A percentile compares a stretch with the other conserved stretches of the same genome.
These are phyloP conservation scores for Lottia scabra DNA, from an alignment of 2,888 invertebrate genomes.

Conservation along the genomic window DNA sequence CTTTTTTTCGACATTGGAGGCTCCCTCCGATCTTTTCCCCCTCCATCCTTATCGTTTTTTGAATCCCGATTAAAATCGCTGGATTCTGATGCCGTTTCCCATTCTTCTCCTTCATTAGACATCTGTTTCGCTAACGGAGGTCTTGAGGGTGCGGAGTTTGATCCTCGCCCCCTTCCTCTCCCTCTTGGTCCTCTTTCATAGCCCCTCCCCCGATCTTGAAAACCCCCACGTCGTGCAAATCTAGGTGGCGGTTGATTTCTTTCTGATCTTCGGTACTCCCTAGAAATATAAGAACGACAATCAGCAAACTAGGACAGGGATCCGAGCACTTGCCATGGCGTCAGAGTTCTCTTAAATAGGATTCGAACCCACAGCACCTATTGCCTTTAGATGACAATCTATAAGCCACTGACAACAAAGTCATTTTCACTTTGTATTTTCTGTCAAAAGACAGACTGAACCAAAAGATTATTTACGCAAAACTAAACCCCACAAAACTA, in stretches of 20 bases:
- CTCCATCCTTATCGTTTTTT: conserved; percentile 58
- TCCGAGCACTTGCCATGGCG: too few relatives aligned
- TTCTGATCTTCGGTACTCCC: conserved; percentile 47
- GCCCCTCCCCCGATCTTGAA: conserved; percentile 59
- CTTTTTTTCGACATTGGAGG: conserved; percentile 58
- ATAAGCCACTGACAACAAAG: too few relatives aligned
- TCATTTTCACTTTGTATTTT: too few relatives aligned
- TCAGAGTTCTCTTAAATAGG: too few relatives aligned
- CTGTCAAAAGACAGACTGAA: too few relatives aligned
- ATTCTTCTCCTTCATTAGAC: conserved; percentile 72
- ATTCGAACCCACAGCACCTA: too few relatives aligned
- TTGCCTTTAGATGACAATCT: too few relatives aligned
- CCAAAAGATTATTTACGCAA: too few relatives aligned
- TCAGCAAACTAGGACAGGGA: too few relatives aligned
- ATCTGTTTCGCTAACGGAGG: conserved; percentile 65
- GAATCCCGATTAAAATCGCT: conserved; percentile 73
- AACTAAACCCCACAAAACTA: too few relatives aligned
- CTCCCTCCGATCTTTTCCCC: conserved; percentile 32
- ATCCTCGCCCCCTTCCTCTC: conserved; percentile 71
- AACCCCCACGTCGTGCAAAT: conserved; percentile 43
- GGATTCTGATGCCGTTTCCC: conserved; percentile 86
- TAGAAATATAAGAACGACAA: background rate
- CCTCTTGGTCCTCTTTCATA: conserved; percentile 55
- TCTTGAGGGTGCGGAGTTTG: conserved; percentile 44
- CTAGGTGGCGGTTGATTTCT: conserved; percentile 55